Evolutionary conservation across 2,797 vertebrate species (phyloP).

Genomic region (Syncerus caffer): DNA sequence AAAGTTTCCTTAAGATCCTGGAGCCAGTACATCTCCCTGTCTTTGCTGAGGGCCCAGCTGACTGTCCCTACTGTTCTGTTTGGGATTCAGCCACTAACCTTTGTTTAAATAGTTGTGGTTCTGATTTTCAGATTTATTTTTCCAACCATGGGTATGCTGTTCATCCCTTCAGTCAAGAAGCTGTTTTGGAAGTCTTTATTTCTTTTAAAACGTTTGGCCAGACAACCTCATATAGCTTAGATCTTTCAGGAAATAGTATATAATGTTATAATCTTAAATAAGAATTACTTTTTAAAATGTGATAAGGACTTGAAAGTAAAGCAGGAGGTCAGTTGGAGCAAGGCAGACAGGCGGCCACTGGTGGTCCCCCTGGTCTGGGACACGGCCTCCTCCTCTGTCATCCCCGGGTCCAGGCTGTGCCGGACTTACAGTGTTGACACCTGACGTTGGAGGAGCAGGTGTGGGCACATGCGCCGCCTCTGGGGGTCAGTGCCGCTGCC

Average conservation of each 20-base stretch:
- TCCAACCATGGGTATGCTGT: not conserved
- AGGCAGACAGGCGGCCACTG: not conserved
- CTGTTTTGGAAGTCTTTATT: not conserved
- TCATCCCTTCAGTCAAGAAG: not conserved
- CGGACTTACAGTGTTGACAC: accelerated
- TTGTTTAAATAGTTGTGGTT: not conserved
- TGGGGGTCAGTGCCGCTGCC: accelerated
- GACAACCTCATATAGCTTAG: not conserved
- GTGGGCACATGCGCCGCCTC: too few relatives aligned
- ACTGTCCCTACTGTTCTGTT: not conserved
- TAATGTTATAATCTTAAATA: not conserved
- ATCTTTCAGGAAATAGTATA: not conserved
- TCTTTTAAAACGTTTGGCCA: not conserved
- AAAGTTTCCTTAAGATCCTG: not conserved
- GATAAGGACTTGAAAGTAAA: not conserved
- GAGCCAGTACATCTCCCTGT: accelerated
- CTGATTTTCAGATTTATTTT: not conserved
- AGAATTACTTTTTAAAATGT: not conserved
- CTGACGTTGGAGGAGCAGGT: not conserved
- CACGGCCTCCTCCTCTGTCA: not conserved
- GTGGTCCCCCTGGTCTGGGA: not conserved
- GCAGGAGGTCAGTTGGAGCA: too few relatives aligned
- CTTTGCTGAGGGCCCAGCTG: not conserved
- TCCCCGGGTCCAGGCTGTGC: not conserved
- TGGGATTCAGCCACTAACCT: not conserved